Base-by-base conservation (phyloP, 2,797 vertebrate genomes). In the Tarsius wallacei region DNA sequence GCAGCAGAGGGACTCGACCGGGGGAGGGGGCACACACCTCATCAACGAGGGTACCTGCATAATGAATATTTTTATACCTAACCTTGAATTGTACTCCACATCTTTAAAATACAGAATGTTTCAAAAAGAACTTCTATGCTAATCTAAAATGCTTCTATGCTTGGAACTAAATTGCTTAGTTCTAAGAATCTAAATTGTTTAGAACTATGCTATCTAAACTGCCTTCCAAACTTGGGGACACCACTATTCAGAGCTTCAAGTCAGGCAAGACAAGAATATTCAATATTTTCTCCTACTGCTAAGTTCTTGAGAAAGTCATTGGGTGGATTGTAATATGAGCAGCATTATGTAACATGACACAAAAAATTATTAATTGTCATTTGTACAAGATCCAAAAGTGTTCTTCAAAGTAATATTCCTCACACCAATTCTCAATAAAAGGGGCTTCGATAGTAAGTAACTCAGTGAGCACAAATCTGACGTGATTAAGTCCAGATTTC, bases 361-460 rank as follows among this genome's bases (percentile, higher is more conserved):
- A 90, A 51, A 90, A 16, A 10, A 76, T 66, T 19, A 71, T 81
- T 64, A 57, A 51, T 63, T 55, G 21, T 17, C 78, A 2, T 82
- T 94, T 63, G 6, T 1, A 57, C 47, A 61, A 87, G 36, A 24
- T 49, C 12, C 28, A 80, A 59, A 63, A 59, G 22, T 64, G 49
- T 49, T 85, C 53, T 88, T 81, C 61, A 59, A 85, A 93, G 61
- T 94, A 59, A 74, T 63, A 57, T 68, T 84, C 80, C 61, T 85
- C 47, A 85, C 6, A 33, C 87, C 31, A 73, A 26, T 36, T 21
- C 21, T 96, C 82, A 80, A 15, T 33, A 80, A 92, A 78, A 16
- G 10, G 31, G 15, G 2, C 28, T 76, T 84, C 31, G 61, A 21
- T 24, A 93, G 42, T 47, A 31, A 93, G 42, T 47, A 31, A 42